Base-by-base conservation (phyloP, 2,888 invertebrate species). In the Rapana venosa region DNA sequence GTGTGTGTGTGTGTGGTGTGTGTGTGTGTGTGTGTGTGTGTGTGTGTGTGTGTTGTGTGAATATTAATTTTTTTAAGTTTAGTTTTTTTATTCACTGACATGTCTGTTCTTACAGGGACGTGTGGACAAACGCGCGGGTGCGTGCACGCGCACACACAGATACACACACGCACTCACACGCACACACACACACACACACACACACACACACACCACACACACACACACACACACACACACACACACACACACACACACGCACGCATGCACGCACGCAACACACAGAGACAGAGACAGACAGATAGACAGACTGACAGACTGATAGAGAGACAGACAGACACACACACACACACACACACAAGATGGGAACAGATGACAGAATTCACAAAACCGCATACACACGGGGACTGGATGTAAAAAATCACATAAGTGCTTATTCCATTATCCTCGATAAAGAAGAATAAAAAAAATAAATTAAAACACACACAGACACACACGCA, bases 181-280 rank as follows among this genome's bases (percentile, higher is more conserved):
- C 30, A 47, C 74, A 32, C 47, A 30, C 81, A 84, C 20, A 36
- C 32, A n/a, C 35, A 2, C 84, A 84, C 84, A 47, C 84, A 47
- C 84, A 47, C 61, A 61, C 70, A 35, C 87, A 87, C 87, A 66
- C 66, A 87, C 11, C 26, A 79, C 13, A 79, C 32, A 32, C 4
- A 32, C 26, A 47, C 47, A 26, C 36, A 36, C 83, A 47, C 36
- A 36, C 83, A 47, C 36, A 83, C 83, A 47, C 36, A 83, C 83
- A n/a, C 36, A 83, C 36, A n/a, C 79, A 79, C 79, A 22, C 79
- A 79, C 79, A 35, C 79, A 36, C 79, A 35, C 79, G 35, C 79
- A 35, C 36, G 35, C 35, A 79, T 13, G 17, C 58, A 8, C 11
- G 74, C 26, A n/a, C 74, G n/a, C 74, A 26, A 70, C 32, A n/a